Conservation (phyloP, 2,797 vertebrate genomes). For the Microtus obscurus region DNA sequence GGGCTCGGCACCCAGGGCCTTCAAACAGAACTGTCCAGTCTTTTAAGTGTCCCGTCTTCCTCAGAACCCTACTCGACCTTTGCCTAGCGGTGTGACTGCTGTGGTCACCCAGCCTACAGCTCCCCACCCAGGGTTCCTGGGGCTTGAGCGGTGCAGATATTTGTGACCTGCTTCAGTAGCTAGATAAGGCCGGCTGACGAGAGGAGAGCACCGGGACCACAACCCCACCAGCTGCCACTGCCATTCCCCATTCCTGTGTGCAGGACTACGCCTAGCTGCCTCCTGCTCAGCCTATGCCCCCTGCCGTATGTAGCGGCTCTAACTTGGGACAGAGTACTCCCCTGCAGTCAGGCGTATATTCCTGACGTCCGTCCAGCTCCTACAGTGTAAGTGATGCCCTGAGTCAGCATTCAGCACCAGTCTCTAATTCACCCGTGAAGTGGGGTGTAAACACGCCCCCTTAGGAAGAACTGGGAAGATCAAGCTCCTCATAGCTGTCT, state of each 20-base stretch:
- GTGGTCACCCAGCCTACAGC: too few species aligned
- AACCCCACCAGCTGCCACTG: too few species aligned
- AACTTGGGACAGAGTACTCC: not conserved
- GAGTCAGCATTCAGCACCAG: not conserved
- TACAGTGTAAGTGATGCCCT: not conserved
- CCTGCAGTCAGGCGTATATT: not conserved
- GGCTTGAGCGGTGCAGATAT: not conserved
- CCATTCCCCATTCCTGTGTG: not conserved
- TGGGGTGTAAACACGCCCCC: not conserved
- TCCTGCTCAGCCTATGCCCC: not conserved
- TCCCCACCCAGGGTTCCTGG: too few species aligned
- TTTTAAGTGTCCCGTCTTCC: not conserved
- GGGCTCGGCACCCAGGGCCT: not conserved
- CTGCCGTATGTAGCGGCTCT: not conserved
- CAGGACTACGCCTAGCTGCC: not conserved
- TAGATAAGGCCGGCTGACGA: not conserved
- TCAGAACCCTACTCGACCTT: not conserved
- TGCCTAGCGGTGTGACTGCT: not conserved
- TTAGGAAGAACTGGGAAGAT: too few species aligned
- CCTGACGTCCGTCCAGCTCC: not conserved
- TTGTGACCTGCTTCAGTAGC: not conserved
- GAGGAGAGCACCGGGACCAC: too few species aligned
- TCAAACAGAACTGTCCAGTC: not conserved
- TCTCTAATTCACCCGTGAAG: not conserved
- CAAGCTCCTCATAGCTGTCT: not conserved